These are phyloP conservation scores for Parauchenoglanis ngamensis DNA, from an alignment of 2,797 vertebrate genomes.

Conservation along the genomic window DNA sequence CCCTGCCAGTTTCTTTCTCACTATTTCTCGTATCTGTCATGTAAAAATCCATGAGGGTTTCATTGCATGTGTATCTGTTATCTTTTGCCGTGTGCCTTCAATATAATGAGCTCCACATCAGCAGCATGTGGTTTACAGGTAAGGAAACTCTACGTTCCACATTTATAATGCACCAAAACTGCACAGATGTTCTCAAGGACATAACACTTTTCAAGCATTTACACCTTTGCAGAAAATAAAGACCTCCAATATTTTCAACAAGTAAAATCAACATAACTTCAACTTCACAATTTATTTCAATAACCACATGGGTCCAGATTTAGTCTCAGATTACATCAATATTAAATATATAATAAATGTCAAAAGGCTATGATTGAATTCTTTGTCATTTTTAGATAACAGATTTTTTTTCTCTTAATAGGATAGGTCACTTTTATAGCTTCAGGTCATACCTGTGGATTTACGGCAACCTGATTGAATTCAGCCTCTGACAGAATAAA, in stretches of 20 bases:
- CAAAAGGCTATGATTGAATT: neutral
- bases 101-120: slow-evolving; percentile 2
- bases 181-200: slow-evolving; percentile 29
- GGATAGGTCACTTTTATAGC: neutral
- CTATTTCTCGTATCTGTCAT: neutral
- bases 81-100: slow-evolving; percentile 9
- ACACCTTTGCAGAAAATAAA: neutral
- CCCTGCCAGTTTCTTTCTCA: neutral
- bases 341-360: neutral
- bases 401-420: neutral
- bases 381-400: neutral
- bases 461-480: slow-evolving; percentile 47
- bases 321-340: neutral
- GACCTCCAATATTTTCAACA: neutral
- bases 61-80: slow-evolving; percentile 24
- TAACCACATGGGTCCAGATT: neutral
- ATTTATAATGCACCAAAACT: slow-evolving; percentile 3
- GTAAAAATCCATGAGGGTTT: neutral
- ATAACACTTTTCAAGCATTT: neutral
- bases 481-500: slow-evolving; percentile 46
- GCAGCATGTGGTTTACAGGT: slow-evolving; percentile 1
- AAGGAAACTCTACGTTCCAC: slow-evolving; percentile 3
- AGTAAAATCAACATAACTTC: neutral
- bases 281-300: neutral
- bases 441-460: slow-evolving; percentile 28